Base-by-base conservation (phyloP, 2,888 invertebrate genomes). In the Troides oblongomaculatus region DNA sequence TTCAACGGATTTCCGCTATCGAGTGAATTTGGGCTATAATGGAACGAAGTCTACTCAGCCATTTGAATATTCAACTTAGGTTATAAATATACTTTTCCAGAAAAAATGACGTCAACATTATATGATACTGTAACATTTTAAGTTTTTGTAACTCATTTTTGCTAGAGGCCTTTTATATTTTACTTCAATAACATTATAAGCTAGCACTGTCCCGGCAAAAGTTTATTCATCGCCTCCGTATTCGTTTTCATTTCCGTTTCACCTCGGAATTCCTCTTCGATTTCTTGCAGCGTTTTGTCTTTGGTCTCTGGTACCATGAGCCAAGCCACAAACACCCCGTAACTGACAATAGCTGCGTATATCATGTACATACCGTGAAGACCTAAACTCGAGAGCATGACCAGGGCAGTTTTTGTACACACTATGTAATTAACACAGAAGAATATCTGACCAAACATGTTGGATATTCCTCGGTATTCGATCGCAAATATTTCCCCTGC, bases 401-500 rank as follows among this genome's bases (percentile, higher is more conserved):
- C 78, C 0, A 94, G 93, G 74, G 93, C 94, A 0, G 93, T 93
- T 82, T 95, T 95, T 12, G 95, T 92, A n/a, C 94, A 93, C 5
- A 93, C 30, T 76, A 95, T 95, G 72, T 94, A 93, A 62, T 94
- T 92, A 1, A 90, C 77, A 68, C 94, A 94, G 43, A 93, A 91
- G 10, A 94, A 91, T 63, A 93, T 91, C 23, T 94, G 86, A 10
- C 94, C 93, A 17, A 95, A 83, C 1, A 94, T 94, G 2, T 94
- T 93, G 1, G 95, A 95, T 0, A 94, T 81, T n/a, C 94, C 94
- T 63, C 94, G 88, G 62, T 93, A 93, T 62, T 92, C 89, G 39
- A 93, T 86, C 1, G 95, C 93, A 73, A 95, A 95, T 0, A 96
- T 88, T 80, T 96, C 96, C 0, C 95, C 95, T 62, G 94, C 93